Evolutionary conservation across 2,888 invertebrate genomes (phyloP), one percentile per base, ranked within the genome.

Genomic region (Sympetrum striolatum): DNA sequence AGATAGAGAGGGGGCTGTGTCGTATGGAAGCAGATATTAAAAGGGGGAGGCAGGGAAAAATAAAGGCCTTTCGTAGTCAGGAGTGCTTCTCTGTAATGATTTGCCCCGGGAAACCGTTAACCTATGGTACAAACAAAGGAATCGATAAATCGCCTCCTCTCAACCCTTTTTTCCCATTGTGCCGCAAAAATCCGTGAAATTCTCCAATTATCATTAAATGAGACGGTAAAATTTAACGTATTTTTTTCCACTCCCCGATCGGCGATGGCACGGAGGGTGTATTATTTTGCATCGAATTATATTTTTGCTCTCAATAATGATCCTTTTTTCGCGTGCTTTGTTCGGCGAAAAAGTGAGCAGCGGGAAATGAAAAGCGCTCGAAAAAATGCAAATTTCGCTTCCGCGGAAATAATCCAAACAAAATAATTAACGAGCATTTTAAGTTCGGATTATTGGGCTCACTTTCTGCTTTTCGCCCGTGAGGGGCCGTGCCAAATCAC

Each of bases 191-290:
- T 82, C 82, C 15, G 58, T 35, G 35, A 82, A 82, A 82, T 82
- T 82, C 58, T 58, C 82, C 31, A 82, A 82, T 82, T 82, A 82
- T 35, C 82, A 82, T 82, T 31, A 82, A 82, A 82, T 82, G 82
- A 58, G 58, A 82, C 31, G 82, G 58, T 25, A 58, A 53, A 18
- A 53, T 82, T 82, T 22, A 14, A 15, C 31, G 25, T 31, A 31
- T 73, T 73, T 73, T n/a, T 73, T 73, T 73, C 25, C 22, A 14
- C 25, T 73, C 31, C 22, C 25, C 14, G 31, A 31, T 73, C 73
- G 25, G 4, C 2, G 18, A 18, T 18, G 53, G 15, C 18, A 73
- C 31, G 73, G 73, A 25, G n/a, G 31, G 31, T 73, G 31, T 10
- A 31, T n/a, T 73, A 73, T 73, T 73, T 25, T 73, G 73, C 73